Conservation (phyloP, 1,140 invertebrate genomes). For the Acromyrmex heyeri region DNA sequence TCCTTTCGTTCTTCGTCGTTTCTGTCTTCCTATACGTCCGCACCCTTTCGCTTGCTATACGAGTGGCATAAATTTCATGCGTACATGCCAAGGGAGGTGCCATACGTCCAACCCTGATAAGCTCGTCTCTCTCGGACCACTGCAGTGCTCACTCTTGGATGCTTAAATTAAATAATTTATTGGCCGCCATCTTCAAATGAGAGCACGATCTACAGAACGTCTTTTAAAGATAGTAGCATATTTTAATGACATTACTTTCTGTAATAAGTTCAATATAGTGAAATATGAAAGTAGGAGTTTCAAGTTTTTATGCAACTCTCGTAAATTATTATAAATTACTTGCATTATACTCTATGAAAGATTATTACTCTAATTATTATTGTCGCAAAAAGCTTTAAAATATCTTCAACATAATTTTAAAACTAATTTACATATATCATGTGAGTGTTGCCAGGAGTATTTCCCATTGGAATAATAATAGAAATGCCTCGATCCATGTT, state of each 20-base stretch:
- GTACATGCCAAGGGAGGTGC: conserved; percentile 83
- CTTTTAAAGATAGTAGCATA: conserved; percentile 23
- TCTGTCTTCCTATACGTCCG: conserved; percentile 36
- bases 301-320: neutral
- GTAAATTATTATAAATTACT: neutral
- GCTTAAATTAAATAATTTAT: conserved; percentile 84
- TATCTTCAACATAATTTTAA: neutral
- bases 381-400: neutral
- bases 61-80: conserved; percentile 84
- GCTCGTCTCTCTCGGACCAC: conserved; percentile 67
- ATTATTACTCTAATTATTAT: neutral
- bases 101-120: conserved; percentile 80
- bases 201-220: conserved; percentile 29
- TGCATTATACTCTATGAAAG: neutral
- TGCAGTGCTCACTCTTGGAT: conserved; percentile 71
- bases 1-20: conserved; percentile 28
- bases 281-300: neutral
- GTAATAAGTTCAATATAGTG: neutral
- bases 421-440: neutral
- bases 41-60: conserved; percentile 65
- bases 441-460: neutral
- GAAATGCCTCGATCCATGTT: neutral
- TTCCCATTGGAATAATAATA: neutral
- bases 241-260: conserved; percentile 19
- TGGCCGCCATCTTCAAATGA: conserved; percentile 57